Conservation (phyloP, 2,113 vertebrate species). For the Amazona vittata region DNA sequence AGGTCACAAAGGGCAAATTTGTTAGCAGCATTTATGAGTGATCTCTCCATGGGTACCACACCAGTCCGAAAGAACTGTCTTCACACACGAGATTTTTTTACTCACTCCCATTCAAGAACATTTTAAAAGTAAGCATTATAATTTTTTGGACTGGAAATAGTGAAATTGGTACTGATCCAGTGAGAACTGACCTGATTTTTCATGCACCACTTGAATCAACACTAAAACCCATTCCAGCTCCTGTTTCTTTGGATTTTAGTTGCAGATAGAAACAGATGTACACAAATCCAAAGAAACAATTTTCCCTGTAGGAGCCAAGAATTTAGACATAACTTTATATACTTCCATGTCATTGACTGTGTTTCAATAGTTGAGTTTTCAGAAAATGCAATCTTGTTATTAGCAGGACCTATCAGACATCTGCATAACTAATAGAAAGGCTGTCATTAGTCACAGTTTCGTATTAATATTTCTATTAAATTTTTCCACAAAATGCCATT, state of each 20-base stretch:
- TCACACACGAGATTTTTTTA: neutral
- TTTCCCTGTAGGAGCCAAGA: neutral
- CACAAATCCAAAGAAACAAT: conserved; percentile 5
- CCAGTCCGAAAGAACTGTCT: neutral
- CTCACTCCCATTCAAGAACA: neutral
- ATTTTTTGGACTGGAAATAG: conserved; percentile 19
- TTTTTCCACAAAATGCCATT: neutral
- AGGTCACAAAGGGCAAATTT: conserved; percentile 60
- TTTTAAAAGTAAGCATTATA: neutral
- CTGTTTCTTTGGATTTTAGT: conserved; percentile 17
- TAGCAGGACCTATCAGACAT: neutral
- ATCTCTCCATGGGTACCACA: neutral
- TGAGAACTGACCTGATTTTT: conserved; percentile 25
- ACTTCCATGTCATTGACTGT: neutral
- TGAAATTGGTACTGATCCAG: conserved; percentile 9
- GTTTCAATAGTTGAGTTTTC: neutral
- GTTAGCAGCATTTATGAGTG: conserved; percentile 58
- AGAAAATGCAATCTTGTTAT: neutral
- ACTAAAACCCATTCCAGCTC: conserved; percentile 7
- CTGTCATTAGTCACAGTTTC: neutral
- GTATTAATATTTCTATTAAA: neutral
- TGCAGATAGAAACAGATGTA: conserved; percentile 35
- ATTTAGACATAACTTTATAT: neutral
- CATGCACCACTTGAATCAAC: neutral
- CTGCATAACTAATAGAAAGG: neutral